phyloP scores from a whole-genome alignment of 2,797 vertebrate species.

The Pristis pectinata region DNA sequence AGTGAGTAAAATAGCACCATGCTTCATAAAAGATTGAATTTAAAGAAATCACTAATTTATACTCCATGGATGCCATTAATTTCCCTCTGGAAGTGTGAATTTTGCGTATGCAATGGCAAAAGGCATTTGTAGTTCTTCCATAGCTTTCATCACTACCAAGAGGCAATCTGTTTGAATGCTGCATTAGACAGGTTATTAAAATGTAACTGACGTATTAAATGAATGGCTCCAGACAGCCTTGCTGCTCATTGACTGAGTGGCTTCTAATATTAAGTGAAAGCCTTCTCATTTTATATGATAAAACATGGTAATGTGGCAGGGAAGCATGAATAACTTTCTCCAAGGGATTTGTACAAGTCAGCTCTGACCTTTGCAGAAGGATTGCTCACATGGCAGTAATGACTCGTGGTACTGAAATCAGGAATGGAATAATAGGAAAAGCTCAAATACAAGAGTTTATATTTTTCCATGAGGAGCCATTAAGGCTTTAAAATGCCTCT shows the following conservation, averaged over 20 bases:
- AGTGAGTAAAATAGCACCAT: neutral
- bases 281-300: conserved; percentile 35
- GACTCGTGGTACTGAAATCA: neutral
- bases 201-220: conserved; percentile 33
- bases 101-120: neutral
- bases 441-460: conserved; percentile 17
- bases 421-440: neutral
- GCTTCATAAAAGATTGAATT: neutral
- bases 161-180: conserved; percentile 31
- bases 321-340: conserved; percentile 34
- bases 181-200: conserved; percentile 33
- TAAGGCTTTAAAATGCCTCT: neutral
- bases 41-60: neutral
- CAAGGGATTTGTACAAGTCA: conserved; percentile 34
- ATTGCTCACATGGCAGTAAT: conserved; percentile 29
- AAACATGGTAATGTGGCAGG: conserved; percentile 35
- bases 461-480: conserved; percentile 12
- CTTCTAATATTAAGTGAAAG: conserved; percentile 34
- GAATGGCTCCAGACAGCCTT: conserved; percentile 30
- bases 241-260: conserved; percentile 34
- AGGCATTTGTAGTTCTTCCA: neutral
- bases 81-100: conserved; percentile 5
- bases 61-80: neutral
- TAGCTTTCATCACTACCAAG: neutral
- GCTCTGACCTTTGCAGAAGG: conserved; percentile 25